Conservation (phyloP, 2,888 invertebrate species). For the Siphlonurus alternatus region DNA sequence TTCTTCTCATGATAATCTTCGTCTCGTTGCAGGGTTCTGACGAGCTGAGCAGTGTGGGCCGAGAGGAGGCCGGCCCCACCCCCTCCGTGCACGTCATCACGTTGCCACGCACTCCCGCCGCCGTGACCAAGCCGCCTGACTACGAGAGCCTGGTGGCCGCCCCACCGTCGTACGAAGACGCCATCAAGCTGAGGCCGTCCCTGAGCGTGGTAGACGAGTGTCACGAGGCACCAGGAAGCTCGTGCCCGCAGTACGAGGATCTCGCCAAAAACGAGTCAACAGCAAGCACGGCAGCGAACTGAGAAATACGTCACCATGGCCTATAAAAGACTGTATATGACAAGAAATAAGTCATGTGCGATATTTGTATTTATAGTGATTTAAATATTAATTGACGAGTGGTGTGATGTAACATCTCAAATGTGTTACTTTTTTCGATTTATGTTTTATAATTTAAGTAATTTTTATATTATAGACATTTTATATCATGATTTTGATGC, state of each 20-base stretch:
- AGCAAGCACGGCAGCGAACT: no score
- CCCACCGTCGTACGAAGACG: conserved; percentile 51
- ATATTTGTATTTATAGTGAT: no score
- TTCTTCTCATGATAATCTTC: no score
- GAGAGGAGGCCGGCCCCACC: background rate
- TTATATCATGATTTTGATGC: no score
- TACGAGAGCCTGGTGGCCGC: conserved; percentile 51
- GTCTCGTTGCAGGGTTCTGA: conserved; percentile 40
- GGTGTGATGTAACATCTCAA: no score
- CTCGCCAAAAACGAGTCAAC: background rate
- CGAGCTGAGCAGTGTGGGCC: conserved; percentile 25
- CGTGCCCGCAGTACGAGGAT: background rate
- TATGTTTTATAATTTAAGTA: no score
- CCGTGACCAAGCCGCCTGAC: conserved; percentile 49
- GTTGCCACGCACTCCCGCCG: conserved; percentile 33
- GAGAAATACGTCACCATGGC: no score
- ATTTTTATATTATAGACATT: no score
- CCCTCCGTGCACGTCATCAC: conserved; percentile 43
- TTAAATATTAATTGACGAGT: no score
- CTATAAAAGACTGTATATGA: no score
- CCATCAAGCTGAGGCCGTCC: conserved; percentile 48
- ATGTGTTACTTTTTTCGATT: no score
- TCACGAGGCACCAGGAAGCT: background rate
- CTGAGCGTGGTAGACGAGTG: conserved; percentile 17
- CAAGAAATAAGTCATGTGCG: no score